These are phyloP conservation scores for Xylota sylvarum DNA, from an alignment of 2,888 invertebrate species.

Conservation along the genomic window DNA sequence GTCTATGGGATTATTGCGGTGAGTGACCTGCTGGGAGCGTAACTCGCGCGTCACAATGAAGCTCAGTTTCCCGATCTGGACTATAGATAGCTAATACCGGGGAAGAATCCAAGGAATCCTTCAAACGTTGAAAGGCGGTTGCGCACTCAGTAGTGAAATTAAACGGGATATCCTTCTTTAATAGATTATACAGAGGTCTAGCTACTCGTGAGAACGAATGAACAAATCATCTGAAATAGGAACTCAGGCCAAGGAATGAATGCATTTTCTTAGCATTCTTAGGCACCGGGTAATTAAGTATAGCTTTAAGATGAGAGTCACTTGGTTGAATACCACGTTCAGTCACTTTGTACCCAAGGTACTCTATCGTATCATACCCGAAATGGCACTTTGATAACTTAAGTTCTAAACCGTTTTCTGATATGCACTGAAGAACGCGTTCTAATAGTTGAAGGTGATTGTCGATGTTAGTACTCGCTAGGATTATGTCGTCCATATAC, in stretches of 20 bases:
- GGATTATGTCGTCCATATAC: neutral
- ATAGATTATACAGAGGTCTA: too few species aligned
- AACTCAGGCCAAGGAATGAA: conserved; percentile 64
- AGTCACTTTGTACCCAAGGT: conserved; percentile 56
- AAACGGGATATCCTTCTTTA: too few species aligned
- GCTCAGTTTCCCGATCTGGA: conserved; percentile 74
- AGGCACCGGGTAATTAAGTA: conserved; percentile 43
- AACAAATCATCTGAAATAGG: conserved; percentile 23
- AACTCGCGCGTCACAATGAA: conserved; percentile 80
- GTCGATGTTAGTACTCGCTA: neutral
- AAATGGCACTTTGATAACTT: conserved; percentile 43
- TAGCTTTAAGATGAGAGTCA: conserved; percentile 32
- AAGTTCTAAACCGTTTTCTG: neutral
- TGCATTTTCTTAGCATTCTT: conserved; percentile 43
- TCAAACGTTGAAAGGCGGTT: too few species aligned
- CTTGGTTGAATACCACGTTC: conserved; percentile 27
- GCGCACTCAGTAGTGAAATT: too few species aligned
- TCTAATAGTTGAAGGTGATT: too few species aligned
- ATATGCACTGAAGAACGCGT: neutral
- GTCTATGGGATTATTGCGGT: too few species aligned
- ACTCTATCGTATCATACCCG: conserved; percentile 39
- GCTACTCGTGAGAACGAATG: too few species aligned
- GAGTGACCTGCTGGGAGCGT: too few species aligned
- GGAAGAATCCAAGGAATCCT: conserved; percentile 8
- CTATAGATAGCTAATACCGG: conserved; percentile 79